Percentiles rank a stretch among this genome's conserved stretches.
phyloP scores from a whole-genome alignment of 2,113 vertebrate species.

The Andinoacara biseriatus region DNA sequence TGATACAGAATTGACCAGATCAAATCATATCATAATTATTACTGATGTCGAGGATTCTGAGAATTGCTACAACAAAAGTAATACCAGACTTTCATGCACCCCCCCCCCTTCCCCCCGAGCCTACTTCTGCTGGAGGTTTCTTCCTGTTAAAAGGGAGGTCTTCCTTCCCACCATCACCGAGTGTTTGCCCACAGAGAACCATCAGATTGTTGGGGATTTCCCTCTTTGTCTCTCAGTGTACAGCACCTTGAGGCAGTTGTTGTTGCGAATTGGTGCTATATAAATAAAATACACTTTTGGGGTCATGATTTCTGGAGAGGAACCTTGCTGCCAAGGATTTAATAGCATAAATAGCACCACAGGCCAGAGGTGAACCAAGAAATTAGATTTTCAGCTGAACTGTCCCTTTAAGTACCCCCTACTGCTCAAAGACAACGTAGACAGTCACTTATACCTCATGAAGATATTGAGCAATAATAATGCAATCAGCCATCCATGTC shows the following conservation, averaged over 20 bases:
- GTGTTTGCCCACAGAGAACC: background rate
- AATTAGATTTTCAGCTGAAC: background rate
- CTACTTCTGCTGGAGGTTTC: background rate
- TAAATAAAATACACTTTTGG: no score
- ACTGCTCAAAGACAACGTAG: constrained; percentile 38
- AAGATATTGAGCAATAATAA: constrained; percentile 67
- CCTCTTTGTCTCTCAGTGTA: background rate
- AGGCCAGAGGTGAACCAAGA: background rate
- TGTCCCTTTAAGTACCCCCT: constrained; percentile 5
- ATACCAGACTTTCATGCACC: no score
- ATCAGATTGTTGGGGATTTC: background rate
- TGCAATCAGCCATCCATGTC: constrained; percentile 52
- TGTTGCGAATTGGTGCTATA: background rate
- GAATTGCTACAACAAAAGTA: no score
- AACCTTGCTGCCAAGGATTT: background rate
- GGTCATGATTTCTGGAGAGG: background rate
- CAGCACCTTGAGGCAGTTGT: background rate
- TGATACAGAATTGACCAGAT: no score
- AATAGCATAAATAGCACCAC: background rate
- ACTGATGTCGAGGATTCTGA: no score
- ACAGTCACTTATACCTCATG: constrained; percentile 66
- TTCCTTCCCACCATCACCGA: background rate
- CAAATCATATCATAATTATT: no score
- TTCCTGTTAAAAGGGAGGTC: background rate
- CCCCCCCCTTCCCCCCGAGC: background rate